phyloP scores from a whole-genome alignment of 2,797 vertebrate species.

The Acanthurus tractus region DNA sequence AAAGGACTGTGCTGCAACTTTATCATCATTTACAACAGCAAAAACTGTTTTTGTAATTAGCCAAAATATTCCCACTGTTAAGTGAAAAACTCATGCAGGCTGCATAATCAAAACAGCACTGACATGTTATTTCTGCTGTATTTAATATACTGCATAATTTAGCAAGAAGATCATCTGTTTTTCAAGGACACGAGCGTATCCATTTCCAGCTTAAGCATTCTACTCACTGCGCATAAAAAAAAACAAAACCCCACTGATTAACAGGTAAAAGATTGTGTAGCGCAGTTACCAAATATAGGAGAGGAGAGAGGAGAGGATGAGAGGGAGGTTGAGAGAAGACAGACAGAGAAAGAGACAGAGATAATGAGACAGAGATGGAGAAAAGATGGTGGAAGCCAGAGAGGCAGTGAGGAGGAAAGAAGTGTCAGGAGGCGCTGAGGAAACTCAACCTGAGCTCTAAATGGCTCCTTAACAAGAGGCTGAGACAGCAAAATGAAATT shows the following conservation, averaged over 20 bases:
- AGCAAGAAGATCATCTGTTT: constrained; percentile 4
- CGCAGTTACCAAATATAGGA: constrained; percentile 13
- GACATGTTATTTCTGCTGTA: constrained; percentile 16
- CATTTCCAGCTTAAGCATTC: constrained; percentile 19
- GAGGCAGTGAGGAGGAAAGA: constrained; percentile 71
- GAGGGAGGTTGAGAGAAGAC: constrained; percentile 39
- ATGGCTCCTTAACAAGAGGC: constrained; percentile 77
- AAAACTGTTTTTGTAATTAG: constrained; percentile 33
- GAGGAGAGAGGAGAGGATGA: constrained; percentile 21
- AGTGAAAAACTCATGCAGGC: constrained; percentile 14
- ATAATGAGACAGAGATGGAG: constrained; percentile 76
- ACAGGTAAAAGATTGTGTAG: constrained; percentile 35
- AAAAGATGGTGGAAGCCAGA: constrained; percentile 70
- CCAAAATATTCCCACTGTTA: constrained; percentile 21
- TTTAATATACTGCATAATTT: constrained; percentile 35
- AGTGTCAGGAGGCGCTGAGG: constrained; percentile 69
- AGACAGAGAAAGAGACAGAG: constrained; percentile 46
- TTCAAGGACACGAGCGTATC: not conserved
- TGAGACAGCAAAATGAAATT: constrained; percentile 77
- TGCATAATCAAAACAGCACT: constrained; percentile 15
- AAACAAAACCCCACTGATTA: constrained; percentile 38
- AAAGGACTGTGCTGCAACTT: constrained; percentile 24
- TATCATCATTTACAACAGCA: constrained; percentile 20
- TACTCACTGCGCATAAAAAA: not conserved
- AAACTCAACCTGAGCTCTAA: constrained; percentile 80